Evolutionary conservation across 2,797 vertebrate species (phyloP).

Genomic region (Sciurus vulgaris): DNA sequence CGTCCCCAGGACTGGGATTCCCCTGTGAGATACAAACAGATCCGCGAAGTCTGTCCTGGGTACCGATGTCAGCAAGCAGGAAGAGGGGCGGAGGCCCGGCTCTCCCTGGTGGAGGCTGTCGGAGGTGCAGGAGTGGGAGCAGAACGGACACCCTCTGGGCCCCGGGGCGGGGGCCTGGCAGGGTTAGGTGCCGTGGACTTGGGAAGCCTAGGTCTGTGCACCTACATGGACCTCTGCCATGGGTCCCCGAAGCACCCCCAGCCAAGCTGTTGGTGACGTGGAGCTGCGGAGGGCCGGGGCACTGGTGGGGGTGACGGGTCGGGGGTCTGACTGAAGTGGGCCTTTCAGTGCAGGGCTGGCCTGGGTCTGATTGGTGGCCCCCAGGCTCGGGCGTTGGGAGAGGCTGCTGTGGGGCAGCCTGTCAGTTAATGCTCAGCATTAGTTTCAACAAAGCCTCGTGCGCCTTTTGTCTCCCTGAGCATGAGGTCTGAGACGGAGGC

Average conservation of each 20-base stretch:
- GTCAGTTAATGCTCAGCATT: no score
- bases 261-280: neutral
- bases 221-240: accelerated
- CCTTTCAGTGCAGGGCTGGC: neutral
- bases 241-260: no score
- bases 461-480: neutral
- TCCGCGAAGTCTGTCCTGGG: accelerated
- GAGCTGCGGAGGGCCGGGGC: neutral
- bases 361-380: no score
- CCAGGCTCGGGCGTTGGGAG: neutral
- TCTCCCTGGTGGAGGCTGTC: neutral
- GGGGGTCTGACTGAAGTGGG: neutral
- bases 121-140: accelerated
- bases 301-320: neutral
- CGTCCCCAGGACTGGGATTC: neutral
- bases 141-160: neutral
- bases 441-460: accelerated
- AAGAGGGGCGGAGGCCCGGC: accelerated
- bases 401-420: neutral
- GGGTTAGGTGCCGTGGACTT: neutral
- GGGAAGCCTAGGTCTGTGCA: neutral
- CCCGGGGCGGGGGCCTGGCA: neutral
- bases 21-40: neutral
- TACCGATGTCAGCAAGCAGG: accelerated
- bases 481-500: no score